A percentile compares a stretch with the other conserved stretches of the same genome.
phyloP scores from a whole-genome alignment of 2,113 vertebrate genomes.

The Piliocolobus tephrosceles region DNA sequence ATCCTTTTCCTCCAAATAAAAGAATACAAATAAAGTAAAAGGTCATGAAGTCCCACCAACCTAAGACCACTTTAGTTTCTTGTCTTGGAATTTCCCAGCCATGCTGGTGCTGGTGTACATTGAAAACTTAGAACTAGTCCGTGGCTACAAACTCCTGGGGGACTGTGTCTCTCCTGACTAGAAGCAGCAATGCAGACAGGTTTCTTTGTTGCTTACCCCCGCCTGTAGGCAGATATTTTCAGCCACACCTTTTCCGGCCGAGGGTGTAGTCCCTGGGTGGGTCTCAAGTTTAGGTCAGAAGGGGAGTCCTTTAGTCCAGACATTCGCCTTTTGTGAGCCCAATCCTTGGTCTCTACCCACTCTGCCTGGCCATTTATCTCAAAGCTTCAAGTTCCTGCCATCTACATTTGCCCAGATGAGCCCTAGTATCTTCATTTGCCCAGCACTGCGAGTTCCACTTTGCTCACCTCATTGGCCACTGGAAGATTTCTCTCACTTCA shows the following conservation, averaged over 20 bases:
- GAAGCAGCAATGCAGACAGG: background rate
- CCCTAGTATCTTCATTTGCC: background rate
- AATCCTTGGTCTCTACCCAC: background rate
- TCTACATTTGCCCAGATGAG: background rate
- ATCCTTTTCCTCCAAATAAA: background rate
- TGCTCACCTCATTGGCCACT: background rate
- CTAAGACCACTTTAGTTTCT: background rate
- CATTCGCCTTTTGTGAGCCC: background rate
- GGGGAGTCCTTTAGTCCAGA: background rate
- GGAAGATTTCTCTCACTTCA: background rate
- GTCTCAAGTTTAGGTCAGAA: background rate
- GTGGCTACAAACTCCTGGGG: background rate
- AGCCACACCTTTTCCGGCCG: background rate
- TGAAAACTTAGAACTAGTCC: background rate
- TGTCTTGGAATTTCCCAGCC: background rate
- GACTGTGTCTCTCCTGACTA: background rate
- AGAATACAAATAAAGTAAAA: background rate
- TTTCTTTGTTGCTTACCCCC: background rate
- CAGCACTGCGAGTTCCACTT: background rate
- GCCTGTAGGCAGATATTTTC: background rate
- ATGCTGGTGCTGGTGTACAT: background rate
- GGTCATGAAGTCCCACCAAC: background rate
- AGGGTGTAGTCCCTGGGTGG: background rate
- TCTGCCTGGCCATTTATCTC: background rate
- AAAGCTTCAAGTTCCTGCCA: background rate